These are phyloP conservation scores for Coregonus sp. DNA, from an alignment of 2,797 vertebrate genomes.

Conservation along the genomic window DNA sequence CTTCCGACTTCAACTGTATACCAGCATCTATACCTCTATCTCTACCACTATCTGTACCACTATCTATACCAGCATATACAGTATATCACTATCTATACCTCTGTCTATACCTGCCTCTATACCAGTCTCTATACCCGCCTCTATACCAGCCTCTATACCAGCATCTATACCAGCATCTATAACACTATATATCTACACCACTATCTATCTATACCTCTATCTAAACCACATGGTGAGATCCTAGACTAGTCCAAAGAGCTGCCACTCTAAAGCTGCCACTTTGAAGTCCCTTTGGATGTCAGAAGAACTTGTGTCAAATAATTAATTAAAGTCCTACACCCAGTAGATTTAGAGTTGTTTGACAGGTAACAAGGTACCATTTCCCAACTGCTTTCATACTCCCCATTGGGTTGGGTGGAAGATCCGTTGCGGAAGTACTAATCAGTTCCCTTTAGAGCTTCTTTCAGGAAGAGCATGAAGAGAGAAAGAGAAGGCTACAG, in stretches of 20 bases:
- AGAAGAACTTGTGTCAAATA: background rate
- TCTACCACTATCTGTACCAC: no score
- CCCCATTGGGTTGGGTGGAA: background rate
- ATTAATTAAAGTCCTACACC: background rate
- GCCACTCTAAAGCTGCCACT: background rate
- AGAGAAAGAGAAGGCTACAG: background rate
- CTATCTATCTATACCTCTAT: no score
- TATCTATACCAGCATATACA: no score
- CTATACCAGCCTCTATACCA: no score
- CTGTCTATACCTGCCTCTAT: no score
- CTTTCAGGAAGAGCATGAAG: background rate
- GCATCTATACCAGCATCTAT: no score
- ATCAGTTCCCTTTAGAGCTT: background rate
- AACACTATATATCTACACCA: no score
- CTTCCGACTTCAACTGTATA: no score
- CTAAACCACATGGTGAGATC: background rate
- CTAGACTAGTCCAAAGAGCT: background rate
- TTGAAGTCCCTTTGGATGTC: background rate
- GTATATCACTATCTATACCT: no score
- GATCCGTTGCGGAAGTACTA: background rate
- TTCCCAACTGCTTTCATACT: background rate
- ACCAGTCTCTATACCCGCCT: no score
- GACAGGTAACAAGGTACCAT: background rate
- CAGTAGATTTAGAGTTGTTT: background rate
- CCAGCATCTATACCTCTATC: no score